Conservation (phyloP, 2,797 vertebrate genomes). For the Enteromius paludinosus region DNA sequence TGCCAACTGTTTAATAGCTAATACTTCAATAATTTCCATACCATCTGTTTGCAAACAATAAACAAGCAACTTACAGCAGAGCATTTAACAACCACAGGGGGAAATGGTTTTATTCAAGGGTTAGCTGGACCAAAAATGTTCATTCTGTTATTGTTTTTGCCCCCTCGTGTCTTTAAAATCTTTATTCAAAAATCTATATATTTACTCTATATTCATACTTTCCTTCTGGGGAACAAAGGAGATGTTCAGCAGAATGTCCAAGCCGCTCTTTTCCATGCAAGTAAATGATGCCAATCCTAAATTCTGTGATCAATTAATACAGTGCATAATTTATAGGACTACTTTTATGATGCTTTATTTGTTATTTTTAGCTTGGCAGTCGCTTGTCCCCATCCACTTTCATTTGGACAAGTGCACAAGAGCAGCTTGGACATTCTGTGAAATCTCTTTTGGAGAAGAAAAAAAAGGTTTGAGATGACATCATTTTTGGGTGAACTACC, state of each 20-base stretch:
- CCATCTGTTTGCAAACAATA: slow-evolving; percentile 9
- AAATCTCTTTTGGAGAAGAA: background rate
- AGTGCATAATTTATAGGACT: background rate
- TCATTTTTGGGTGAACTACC: background rate
- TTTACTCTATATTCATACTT: too few species aligned
- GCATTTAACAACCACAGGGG: background rate
- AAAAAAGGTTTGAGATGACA: background rate
- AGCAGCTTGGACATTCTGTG: background rate
- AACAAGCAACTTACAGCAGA: background rate
- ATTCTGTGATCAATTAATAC: background rate
- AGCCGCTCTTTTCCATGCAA: background rate
- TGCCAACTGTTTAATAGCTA: background rate
- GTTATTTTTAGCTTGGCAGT: background rate
- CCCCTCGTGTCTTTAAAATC: background rate
- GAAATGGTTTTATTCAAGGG: background rate
- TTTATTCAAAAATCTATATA: too few species aligned
- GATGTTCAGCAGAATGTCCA: background rate
- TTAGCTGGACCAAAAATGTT: background rate
- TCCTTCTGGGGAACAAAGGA: background rate
- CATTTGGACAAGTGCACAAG: background rate
- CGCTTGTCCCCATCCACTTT: background rate
- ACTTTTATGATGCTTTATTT: background rate
- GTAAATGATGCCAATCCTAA: too few species aligned
- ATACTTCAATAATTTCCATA: slow-evolving; percentile 6
- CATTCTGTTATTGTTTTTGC: background rate